Evolutionary conservation across 2,797 vertebrate genomes (phyloP).

Genomic region (Pangasius macronema): DNA sequence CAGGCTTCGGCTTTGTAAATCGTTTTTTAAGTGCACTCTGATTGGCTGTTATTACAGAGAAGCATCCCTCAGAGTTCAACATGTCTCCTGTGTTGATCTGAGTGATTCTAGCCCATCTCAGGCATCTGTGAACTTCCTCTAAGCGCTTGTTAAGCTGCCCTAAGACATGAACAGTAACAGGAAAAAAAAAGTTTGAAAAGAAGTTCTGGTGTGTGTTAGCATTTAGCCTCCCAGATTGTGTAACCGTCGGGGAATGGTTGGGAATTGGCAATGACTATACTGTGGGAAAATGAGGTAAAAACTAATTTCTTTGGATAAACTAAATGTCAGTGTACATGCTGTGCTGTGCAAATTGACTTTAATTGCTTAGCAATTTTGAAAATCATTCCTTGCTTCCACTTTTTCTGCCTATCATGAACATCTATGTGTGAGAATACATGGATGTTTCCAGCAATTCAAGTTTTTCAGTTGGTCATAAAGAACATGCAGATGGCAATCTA

Average conservation of each 20-base stretch:
- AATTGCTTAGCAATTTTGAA: not conserved
- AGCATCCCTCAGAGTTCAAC: not conserved
- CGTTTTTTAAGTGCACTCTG: not conserved
- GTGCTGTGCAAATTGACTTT: constrained; percentile 20
- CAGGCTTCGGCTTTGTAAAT: not conserved
- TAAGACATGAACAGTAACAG: not conserved
- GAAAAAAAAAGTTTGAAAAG: not conserved
- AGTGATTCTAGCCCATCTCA: not conserved
- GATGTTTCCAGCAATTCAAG: constrained; percentile 1
- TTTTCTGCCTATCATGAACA: not conserved
- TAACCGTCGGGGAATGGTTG: not conserved
- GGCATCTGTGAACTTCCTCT: not conserved
- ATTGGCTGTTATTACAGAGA: not conserved
- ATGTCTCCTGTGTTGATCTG: not conserved
- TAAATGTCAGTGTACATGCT: constrained; percentile 1
- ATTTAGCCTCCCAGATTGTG: not conserved
- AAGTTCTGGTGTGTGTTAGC: not conserved
- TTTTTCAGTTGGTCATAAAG: constrained; percentile 24
- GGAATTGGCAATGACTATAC: not conserved
- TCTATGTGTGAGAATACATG: not conserved
- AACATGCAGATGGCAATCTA: constrained; percentile 25
- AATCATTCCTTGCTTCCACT: not conserved
- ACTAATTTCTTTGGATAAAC: not conserved
- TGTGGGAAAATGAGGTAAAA: not conserved
- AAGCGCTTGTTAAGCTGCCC: not conserved